These are phyloP conservation scores for Limnephilus lunatus DNA, from an alignment of 2,888 invertebrate genomes.

Conservation along the genomic window DNA sequence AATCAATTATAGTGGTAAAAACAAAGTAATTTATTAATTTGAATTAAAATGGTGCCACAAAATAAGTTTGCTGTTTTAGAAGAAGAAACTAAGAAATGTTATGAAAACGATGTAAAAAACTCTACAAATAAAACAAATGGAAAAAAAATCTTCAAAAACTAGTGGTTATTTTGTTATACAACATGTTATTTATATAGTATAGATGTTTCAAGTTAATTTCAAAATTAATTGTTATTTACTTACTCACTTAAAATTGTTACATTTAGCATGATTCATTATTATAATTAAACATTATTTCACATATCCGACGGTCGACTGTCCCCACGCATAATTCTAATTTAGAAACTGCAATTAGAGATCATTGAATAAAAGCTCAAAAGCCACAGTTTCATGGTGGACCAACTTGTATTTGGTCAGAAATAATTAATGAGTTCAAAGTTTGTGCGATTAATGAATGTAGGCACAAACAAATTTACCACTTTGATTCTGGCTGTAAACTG, in stretches of 20 bases:
- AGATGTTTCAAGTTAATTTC: neutral
- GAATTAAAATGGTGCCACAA: too few relatives aligned
- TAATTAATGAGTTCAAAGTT: neutral
- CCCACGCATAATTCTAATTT: neutral
- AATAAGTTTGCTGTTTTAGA: too few relatives aligned
- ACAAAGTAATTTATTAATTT: too few relatives aligned
- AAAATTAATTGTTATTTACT: neutral
- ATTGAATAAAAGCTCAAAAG: conserved; percentile 8
- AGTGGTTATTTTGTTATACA: too few relatives aligned
- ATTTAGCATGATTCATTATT: neutral
- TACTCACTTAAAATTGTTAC: neutral
- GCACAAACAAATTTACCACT: too few relatives aligned
- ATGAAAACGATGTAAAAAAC: too few relatives aligned
- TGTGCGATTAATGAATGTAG: neutral
- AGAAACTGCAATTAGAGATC: neutral
- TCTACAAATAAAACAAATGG: too few relatives aligned
- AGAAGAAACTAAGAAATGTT: too few relatives aligned
- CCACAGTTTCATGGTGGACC: neutral
- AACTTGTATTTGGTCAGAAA: neutral
- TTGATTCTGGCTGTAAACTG: too few relatives aligned
- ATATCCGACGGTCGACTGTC: neutral
- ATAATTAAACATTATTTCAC: neutral
- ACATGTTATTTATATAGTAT: too few relatives aligned
- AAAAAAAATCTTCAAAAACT: too few relatives aligned
- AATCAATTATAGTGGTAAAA: too few relatives aligned